phyloP scores from a whole-genome alignment of 2,888 invertebrate genomes.

The Platerodrilus igneus region DNA sequence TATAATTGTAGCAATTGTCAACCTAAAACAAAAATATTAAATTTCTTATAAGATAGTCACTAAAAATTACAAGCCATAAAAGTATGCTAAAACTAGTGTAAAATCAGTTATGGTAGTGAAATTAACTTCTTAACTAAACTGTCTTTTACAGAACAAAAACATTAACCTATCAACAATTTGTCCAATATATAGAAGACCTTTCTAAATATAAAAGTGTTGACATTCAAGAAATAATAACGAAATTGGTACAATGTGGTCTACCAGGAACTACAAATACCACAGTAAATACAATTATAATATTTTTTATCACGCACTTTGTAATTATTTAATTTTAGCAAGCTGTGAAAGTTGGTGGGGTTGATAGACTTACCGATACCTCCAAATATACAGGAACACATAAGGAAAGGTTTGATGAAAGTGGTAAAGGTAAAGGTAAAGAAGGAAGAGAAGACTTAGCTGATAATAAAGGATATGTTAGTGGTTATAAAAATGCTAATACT shows the following conservation, averaged over 20 bases:
- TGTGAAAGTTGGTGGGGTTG: constrained; percentile 57
- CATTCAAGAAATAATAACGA: constrained; percentile 67
- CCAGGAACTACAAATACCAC: constrained; percentile 52
- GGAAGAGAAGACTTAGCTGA: constrained; percentile 75
- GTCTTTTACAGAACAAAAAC: constrained; percentile 31
- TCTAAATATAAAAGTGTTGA: constrained; percentile 74
- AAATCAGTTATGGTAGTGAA: too few species aligned
- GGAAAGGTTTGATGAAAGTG: constrained; percentile 76
- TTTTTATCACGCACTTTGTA: not conserved
- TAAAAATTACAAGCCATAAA: too few species aligned
- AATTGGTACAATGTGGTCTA: constrained; percentile 71
- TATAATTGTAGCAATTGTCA: too few species aligned
- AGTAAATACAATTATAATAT: constrained; percentile 9
- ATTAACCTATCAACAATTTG: constrained; percentile 34
- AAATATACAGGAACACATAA: constrained; percentile 83
- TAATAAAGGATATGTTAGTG: constrained; percentile 72
- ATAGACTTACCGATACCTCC: constrained; percentile 74
- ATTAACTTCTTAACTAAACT: not conserved
- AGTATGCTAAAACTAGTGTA: too few species aligned
- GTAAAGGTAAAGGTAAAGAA: constrained; percentile 79
- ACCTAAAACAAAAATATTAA: too few species aligned
- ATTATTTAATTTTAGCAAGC: constrained; percentile 35
- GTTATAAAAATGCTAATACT: constrained; percentile 76
- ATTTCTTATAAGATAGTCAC: too few species aligned
- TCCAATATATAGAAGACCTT: constrained; percentile 73